Base-by-base conservation (phyloP, 64 coral and sea anemone species). In the Porites australiensis region DNA sequence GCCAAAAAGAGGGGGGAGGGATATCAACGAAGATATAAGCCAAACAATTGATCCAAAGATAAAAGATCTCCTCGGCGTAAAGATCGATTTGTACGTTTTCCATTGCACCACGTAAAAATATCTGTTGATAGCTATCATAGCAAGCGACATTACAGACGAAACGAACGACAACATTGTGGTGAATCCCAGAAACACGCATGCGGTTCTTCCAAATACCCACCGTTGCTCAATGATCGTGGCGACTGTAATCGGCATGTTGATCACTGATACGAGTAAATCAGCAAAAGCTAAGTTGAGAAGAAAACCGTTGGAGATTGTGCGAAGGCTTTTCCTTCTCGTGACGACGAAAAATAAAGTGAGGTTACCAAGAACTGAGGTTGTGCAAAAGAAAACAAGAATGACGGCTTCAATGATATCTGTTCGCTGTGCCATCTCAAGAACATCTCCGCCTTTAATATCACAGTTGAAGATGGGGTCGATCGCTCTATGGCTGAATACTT, bases 61-160 rank as follows among this genome's bases (percentile, higher is more conserved):
- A 0, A 89, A 5, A 9, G 65, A 46, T 47, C 47, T 88, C 9
- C 43, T 18, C 0, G 22, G 50, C 5, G 71, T 94, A 16, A 94
- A 94, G 6, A 23, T 82, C 0, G 18, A 10, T 3, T 10, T 45
- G 77, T 94, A 94, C 0, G 12, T 50, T 75, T 89, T 94, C 92
- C 92, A 94, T 15, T 49, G 14, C 27, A 94, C 92, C 73, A 94
- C 82, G 69, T 79, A 88, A 52, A 66, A 82, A 67, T 94, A 94
- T 75, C 92, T 58, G 61, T 94, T 88, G n/a, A 94, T 59, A 4
- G 85, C 79, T 23, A 94, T 94, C 86, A 89, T 88, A 48, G 92
- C 79, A 1, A 94, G 52, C 10, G 55, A 82, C 23, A 70, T 82
- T 5, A 88, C 84, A 9, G 86, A 94, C 1, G 92, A 77, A 45